A percentile compares a stretch with the other conserved stretches of the same genome.
phyloP scores from a whole-genome alignment of 2,888 invertebrate species.

The Zootermopsis nevadensis region DNA sequence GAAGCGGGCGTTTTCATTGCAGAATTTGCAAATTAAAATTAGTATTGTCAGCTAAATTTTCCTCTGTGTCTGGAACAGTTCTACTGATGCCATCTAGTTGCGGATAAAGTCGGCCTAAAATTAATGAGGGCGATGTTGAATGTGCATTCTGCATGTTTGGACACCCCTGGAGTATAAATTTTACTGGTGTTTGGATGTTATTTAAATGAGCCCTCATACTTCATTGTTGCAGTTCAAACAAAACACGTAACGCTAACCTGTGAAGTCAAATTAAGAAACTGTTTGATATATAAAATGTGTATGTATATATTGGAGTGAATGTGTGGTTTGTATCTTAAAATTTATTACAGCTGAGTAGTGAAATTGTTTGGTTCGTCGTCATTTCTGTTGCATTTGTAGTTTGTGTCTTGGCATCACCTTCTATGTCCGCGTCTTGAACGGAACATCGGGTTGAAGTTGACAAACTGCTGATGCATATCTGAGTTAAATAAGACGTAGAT shows the following conservation, averaged over 20 bases:
- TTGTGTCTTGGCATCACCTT: not conserved
- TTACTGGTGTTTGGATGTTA: not conserved
- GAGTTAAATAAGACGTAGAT: no score
- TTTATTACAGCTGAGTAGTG: not conserved
- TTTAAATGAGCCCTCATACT: not conserved
- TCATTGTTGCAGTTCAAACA: conserved; percentile 34
- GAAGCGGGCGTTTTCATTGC: no score
- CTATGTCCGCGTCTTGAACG: not conserved
- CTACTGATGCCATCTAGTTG: not conserved
- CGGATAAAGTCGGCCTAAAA: conserved; percentile 5
- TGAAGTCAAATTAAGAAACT: conserved; percentile 39
- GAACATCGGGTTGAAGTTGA: not conserved
- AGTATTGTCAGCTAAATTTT: not conserved
- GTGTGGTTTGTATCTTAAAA: conserved; percentile 27
- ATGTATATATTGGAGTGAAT: conserved; percentile 38
- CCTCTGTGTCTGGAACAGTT: not conserved
- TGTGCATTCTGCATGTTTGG: not conserved
- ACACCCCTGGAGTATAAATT: conserved; percentile 12
- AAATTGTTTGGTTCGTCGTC: conserved; percentile 17
- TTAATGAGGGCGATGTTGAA: not conserved
- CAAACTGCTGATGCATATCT: no score
- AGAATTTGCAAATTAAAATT: not conserved
- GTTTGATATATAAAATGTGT: conserved; percentile 23
- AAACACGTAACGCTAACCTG: conserved; percentile 23
- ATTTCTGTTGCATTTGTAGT: not conserved